Base-by-base conservation (phyloP, 2,113 vertebrate genomes). In the Triplophysa siluroides region DNA sequence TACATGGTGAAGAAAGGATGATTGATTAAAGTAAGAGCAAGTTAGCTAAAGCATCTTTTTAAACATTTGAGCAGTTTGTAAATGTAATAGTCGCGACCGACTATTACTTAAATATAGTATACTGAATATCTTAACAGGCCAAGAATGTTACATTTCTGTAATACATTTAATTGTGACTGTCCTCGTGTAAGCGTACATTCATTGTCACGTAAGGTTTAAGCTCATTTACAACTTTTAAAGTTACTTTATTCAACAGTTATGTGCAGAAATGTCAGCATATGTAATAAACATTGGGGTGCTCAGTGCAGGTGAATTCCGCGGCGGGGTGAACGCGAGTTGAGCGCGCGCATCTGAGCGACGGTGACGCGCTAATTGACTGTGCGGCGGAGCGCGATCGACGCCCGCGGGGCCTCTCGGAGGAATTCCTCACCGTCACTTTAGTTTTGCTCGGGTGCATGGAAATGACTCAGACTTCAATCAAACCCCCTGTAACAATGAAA, bases 381-480 rank as follows among this genome's bases (percentile, higher is more conserved):
- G 4, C 63, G 63, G n/a, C 24, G 10, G 24, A n/a, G 24, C 60
- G 63, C 54, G 43, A 29, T 45, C 23, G 38, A 26, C 54, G 71
- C 79, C 64, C 63, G 41, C 41, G 26, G 72, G 78, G 83, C 74
- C 83, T 81, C 78, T 38, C 68, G 41, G 13, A 73, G 83, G 75
- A 84, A 84, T 75, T 33, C 63, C 23, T 68, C 41, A 63, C 29
- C 74, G 71, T 83, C 24, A 72, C 69, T 38, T 79, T 72, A 41
- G 26, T 66, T 78, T 65, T 73, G 68, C 43, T 29, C 26, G 50
- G 68, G 24, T 65, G 24, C 60, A 76, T 65, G 33, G 26, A 64
- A 77, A 65, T 38, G 24, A 77, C 74, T 65, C 74, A n/a, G 23
- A 50, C 43, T 76, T 76, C 23, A 65, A 52, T 65, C 74, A 65